Evolutionary conservation across 2,888 invertebrate genomes (phyloP).

Genomic region (Drosophila lutescens): DNA sequence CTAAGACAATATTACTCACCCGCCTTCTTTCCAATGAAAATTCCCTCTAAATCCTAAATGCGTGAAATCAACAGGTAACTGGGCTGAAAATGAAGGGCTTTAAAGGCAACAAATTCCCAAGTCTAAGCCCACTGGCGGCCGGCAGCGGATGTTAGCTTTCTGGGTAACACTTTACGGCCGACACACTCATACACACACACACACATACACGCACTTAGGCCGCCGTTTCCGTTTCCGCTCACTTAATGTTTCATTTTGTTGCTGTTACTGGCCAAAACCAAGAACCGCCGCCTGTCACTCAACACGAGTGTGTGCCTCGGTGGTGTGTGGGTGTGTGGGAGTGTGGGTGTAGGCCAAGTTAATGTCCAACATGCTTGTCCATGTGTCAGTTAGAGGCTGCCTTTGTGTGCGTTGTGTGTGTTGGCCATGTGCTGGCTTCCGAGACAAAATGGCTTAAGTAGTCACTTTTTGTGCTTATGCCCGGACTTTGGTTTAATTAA

Average conservation of each 20-base stretch:
- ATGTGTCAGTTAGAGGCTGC: constrained; percentile 71
- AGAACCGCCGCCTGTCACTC: constrained; percentile 68
- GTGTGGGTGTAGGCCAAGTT: constrained; percentile 65
- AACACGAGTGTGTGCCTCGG: constrained; percentile 56
- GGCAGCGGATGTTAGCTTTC: constrained; percentile 22
- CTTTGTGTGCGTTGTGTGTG: constrained; percentile 30
- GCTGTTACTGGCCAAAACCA: constrained; percentile 29
- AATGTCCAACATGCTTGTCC: constrained; percentile 74
- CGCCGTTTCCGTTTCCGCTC: constrained; percentile 73
- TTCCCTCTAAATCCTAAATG: neutral
- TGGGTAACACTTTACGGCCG: constrained; percentile 65
- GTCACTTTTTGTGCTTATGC: constrained; percentile 80
- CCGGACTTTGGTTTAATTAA: constrained; percentile 80
- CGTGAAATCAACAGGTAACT: constrained; percentile 56
- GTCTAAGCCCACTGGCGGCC: constrained; percentile 8
- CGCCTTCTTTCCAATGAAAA: neutral
- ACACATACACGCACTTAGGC: constrained; percentile 36
- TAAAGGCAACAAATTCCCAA: constrained; percentile 48
- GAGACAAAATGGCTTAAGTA: constrained; percentile 79
- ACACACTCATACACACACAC: constrained; percentile 15
- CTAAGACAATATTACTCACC: too few species aligned
- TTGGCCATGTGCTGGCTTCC: constrained; percentile 76
- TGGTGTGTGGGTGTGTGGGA: constrained; percentile 56
- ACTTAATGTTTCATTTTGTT: constrained; percentile 77
- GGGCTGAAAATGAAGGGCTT: constrained; percentile 11